These are phyloP conservation scores for Martes martes DNA, from an alignment of 2,113 vertebrate species.

Conservation along the genomic window DNA sequence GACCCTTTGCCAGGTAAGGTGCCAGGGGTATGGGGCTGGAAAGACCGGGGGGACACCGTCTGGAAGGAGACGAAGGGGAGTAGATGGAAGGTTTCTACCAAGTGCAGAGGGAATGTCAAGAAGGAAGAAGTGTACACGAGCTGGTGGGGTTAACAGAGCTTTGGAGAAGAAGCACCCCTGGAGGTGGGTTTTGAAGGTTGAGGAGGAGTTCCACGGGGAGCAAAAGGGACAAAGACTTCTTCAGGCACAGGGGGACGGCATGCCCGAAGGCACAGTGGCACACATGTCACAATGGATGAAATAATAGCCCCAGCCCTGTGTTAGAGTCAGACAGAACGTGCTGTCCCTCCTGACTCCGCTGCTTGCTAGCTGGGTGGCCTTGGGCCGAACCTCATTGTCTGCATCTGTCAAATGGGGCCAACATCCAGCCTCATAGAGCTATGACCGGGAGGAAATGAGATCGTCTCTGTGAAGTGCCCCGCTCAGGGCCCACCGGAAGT, in stretches of 20 bases:
- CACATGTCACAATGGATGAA: neutral
- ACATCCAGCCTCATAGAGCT: neutral
- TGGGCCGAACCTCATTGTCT: neutral
- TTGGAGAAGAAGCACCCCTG: neutral
- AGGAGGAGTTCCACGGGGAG: neutral
- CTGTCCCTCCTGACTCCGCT: neutral
- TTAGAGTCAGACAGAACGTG: neutral
- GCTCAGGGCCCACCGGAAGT: neutral
- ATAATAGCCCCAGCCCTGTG: neutral
- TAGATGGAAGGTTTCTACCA: neutral
- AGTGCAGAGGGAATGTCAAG: neutral
- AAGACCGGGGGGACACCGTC: slow-evolving; percentile 24
- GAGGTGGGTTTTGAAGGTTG: slow-evolving; percentile 29
- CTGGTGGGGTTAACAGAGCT: neutral
- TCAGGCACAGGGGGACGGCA: neutral
- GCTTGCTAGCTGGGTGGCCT: neutral
- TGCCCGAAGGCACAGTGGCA: too few species aligned
- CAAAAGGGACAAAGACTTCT: neutral
- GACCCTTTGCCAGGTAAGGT: slow-evolving; percentile 24
- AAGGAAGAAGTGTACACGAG: neutral
- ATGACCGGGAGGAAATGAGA: neutral
- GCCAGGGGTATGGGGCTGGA: slow-evolving; percentile 35
- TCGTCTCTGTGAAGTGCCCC: neutral
- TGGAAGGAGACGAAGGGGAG: neutral
- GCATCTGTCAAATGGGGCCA: neutral